phyloP scores from a whole-genome alignment of 1,140 invertebrate species.

The Paralvinella palmiformis region DNA sequence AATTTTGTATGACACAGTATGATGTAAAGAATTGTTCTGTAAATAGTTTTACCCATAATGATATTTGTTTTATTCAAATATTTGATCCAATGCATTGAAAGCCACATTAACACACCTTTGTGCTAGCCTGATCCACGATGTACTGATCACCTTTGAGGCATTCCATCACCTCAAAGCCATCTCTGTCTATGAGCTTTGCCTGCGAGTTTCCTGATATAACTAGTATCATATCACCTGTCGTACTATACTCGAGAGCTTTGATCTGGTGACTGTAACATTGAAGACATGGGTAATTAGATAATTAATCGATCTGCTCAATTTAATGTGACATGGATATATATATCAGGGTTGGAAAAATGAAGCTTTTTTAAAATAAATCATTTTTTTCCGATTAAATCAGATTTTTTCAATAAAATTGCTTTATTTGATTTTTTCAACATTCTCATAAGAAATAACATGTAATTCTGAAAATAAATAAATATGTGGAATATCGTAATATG shows the following conservation, averaged over 20 bases:
- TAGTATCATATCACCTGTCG: slow-evolving; percentile 88
- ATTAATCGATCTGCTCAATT: too few relatives aligned
- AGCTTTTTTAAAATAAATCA: neutral
- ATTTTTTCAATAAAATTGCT: neutral
- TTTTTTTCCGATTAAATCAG: neutral
- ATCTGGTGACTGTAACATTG: slow-evolving; percentile 69
- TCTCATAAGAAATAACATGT: neutral
- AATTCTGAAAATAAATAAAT: too few relatives aligned
- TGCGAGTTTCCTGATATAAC: slow-evolving; percentile 80
- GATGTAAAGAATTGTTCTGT: too few relatives aligned
- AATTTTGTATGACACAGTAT: too few relatives aligned
- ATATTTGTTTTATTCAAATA: too few relatives aligned
- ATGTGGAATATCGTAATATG: too few relatives aligned
- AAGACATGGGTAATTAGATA: too few relatives aligned
- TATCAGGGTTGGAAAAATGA: neutral
- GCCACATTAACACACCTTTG: slow-evolving; percentile 63
- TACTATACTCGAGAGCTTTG: slow-evolving; percentile 81
- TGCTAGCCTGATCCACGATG: slow-evolving; percentile 85
- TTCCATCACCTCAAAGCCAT: slow-evolving; percentile 92
- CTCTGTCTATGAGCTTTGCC: slow-evolving; percentile 90
- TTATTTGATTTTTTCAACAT: neutral
- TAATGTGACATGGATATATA: too few relatives aligned
- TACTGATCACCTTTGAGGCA: slow-evolving; percentile 96
- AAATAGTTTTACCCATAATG: too few relatives aligned
- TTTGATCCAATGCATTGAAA: too few relatives aligned